Conservation (phyloP, 1,140 invertebrate species). For the Tribolium castaneum region DNA sequence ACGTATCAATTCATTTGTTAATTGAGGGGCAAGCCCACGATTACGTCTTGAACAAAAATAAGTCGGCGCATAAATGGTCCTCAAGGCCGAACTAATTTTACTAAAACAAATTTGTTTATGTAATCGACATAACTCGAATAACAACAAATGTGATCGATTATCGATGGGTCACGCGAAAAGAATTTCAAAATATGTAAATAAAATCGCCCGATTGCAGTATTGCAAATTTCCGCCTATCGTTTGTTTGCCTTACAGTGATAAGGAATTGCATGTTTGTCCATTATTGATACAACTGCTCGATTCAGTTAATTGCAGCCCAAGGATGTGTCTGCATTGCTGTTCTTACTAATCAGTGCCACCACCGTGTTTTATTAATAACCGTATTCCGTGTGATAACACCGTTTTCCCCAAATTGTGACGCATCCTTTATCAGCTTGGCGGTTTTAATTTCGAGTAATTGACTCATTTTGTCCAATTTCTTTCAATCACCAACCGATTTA, state of each 20-base stretch:
- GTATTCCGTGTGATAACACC: background rate
- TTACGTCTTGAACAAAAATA: slow-evolving; percentile 24
- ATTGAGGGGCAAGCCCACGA: slow-evolving; percentile 15
- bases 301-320: background rate
- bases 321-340: background rate
- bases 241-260: background rate
- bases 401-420: background rate
- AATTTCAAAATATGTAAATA: background rate
- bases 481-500: background rate
- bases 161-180: background rate
- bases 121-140: background rate
- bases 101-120: slow-evolving; percentile 29
- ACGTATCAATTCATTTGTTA: background rate
- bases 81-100: slow-evolving; percentile 32
- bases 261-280: slow-evolving; percentile 4
- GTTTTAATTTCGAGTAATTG: background rate
- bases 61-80: slow-evolving; percentile 16
- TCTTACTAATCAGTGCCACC: background rate
- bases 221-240: background rate
- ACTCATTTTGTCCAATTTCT: background rate
- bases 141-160: slow-evolving; percentile 4
- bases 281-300: background rate
- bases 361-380: background rate
- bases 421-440: background rate
- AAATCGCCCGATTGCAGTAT: background rate